Conservation (phyloP, 2,113 vertebrate genomes). For the Argyrosomus japonicus region DNA sequence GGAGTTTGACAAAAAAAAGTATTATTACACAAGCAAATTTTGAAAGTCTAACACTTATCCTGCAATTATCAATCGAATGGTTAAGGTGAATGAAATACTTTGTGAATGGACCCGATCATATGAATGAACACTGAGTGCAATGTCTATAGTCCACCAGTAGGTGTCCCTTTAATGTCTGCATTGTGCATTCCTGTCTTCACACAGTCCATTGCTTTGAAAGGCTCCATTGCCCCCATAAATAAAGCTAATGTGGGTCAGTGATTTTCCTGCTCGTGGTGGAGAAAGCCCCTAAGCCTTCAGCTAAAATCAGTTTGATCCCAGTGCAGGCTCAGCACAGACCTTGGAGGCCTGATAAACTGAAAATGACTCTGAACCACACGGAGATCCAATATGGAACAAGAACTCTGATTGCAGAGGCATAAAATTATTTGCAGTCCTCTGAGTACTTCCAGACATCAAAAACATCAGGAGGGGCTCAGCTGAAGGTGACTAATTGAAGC, state of each 20-base stretch:
- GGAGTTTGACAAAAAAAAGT: not conserved
- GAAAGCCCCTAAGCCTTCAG: slow-evolving; percentile 45
- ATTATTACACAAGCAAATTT: not conserved
- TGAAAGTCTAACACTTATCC: not conserved
- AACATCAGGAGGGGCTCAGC: not conserved
- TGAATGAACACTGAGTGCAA: slow-evolving; percentile 27
- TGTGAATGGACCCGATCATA: slow-evolving; percentile 42
- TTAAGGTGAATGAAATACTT: slow-evolving; percentile 39
- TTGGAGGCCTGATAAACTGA: slow-evolving; percentile 20
- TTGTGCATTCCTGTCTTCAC: slow-evolving; percentile 23
- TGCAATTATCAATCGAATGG: not conserved
- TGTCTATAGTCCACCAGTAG: slow-evolving; percentile 55
- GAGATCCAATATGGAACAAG: slow-evolving; percentile 28
- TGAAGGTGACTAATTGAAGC: not conserved
- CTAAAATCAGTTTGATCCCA: slow-evolving; percentile 45
- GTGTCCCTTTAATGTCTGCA: slow-evolving; percentile 47
- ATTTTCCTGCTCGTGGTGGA: slow-evolving; percentile 48
- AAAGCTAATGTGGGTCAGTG: slow-evolving; percentile 62
- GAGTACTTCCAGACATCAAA: not conserved
- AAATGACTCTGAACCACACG: slow-evolving; percentile 4
- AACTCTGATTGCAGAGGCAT: not conserved
- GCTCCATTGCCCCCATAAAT: slow-evolving; percentile 34
- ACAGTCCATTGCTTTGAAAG: slow-evolving; percentile 34
- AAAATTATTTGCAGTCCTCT: slow-evolving; percentile 4
- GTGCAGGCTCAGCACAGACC: slow-evolving; percentile 17